Percentiles rank a stretch among this genome's conserved stretches.
Conservation (phyloP, 2,797 vertebrate species). For the Peromyscus nudipes region DNA sequence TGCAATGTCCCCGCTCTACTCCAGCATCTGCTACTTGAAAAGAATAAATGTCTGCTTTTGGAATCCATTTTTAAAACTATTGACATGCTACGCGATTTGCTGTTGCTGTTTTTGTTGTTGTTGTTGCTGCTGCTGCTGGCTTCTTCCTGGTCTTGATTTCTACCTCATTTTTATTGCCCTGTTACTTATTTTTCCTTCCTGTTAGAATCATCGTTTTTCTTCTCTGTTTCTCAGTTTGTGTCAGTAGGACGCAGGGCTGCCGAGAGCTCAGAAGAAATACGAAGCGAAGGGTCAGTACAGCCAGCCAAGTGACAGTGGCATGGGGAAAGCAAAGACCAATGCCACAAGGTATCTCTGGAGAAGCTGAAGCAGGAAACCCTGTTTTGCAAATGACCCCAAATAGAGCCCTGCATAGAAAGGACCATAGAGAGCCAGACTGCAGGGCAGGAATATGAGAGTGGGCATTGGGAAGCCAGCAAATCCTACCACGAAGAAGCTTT, state of each 20-base stretch:
- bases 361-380: not conserved
- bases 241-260: not conserved
- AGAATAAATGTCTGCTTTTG: not conserved
- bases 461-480: not conserved
- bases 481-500: not conserved
- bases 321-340: not conserved
- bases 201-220: not conserved
- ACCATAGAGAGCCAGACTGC: not conserved
- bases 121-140: not conserved
- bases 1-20: not conserved
- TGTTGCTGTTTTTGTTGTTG: not conserved
- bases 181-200: constrained; percentile 1
- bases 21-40: constrained; percentile 17
- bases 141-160: constrained; percentile 56
- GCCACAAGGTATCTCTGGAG: not conserved
- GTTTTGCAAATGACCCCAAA: not conserved
- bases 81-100: constrained; percentile 7
- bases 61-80: constrained; percentile 13
- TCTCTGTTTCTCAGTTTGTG: not conserved
- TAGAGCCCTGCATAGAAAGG: not conserved
- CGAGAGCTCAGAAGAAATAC: constrained; percentile 14
- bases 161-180: not conserved
- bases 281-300: constrained; percentile 9
- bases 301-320: constrained; percentile 21
- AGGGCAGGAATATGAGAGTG: not conserved